Percentiles rank a stretch among this genome's conserved stretches.
These are phyloP conservation scores for Myiotriccus ornatus DNA, from an alignment of 2,797 vertebrate genomes.

Conservation along the genomic window DNA sequence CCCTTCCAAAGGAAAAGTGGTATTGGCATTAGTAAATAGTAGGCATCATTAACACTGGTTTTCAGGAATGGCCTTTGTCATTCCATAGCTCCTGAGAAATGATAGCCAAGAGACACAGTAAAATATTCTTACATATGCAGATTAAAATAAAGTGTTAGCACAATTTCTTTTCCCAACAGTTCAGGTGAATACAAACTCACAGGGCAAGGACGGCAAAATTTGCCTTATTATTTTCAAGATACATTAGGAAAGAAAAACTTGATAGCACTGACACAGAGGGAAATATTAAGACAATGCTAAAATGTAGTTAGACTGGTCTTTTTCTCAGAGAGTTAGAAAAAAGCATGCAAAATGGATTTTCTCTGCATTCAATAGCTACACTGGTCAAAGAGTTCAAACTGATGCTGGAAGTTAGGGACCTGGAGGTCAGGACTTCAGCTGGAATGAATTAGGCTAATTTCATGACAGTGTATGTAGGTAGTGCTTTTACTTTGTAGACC, in stretches of 20 bases:
- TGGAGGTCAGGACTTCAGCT: background rate
- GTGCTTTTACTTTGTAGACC: background rate
- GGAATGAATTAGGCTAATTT: background rate
- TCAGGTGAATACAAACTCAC: constrained; percentile 4
- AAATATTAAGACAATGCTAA: background rate
- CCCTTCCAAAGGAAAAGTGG: background rate
- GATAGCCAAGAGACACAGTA: background rate
- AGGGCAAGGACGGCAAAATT: background rate
- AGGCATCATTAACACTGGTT: background rate
- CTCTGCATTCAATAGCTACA: constrained; percentile 18
- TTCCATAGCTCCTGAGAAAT: background rate
- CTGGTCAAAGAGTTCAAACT: background rate
- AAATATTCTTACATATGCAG: background rate
- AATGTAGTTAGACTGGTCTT: background rate
- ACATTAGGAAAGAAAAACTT: background rate
- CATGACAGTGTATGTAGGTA: background rate
- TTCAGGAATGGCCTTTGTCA: background rate
- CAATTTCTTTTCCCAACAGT: background rate
- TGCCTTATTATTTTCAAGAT: background rate
- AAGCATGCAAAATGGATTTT: constrained; percentile 53
- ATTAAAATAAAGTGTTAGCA: constrained; percentile 39
- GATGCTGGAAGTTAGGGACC: background rate
- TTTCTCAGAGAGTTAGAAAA: background rate
- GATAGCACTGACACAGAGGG: background rate
- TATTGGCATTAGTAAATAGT: background rate